Evolutionary conservation across 1,140 invertebrate genomes (phyloP).

Genomic region (Trissolcus basalis): DNA sequence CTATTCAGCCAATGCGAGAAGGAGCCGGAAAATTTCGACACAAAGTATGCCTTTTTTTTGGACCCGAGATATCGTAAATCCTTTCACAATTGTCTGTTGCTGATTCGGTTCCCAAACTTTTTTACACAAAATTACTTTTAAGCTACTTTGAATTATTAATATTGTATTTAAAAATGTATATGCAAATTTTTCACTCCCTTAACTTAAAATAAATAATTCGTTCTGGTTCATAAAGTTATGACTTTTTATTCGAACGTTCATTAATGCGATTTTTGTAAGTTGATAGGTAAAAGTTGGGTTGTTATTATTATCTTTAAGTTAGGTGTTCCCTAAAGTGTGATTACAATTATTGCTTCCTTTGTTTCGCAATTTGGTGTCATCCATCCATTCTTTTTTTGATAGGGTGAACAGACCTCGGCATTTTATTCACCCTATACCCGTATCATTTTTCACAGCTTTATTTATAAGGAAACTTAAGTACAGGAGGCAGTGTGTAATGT

Average conservation of each 20-base stretch:
- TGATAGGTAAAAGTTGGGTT: too few species aligned
- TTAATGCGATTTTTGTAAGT: too few species aligned
- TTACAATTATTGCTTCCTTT: conserved; percentile 74
- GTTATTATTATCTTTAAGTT: conserved; percentile 58
- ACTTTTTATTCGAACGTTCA: background rate
- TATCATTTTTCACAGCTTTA: conserved; percentile 50
- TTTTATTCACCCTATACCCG: conserved; percentile 61
- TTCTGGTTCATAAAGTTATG: too few species aligned
- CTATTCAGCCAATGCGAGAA: conserved; percentile 50
- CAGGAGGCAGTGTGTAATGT: conserved; percentile 13
- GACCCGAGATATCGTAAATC: conserved; percentile 23
- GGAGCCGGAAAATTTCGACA: conserved; percentile 52
- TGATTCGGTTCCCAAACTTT: background rate
- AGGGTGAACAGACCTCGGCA: conserved; percentile 53
- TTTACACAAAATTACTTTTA: too few species aligned
- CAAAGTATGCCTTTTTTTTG: conserved; percentile 36
- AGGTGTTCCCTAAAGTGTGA: conserved; percentile 56
- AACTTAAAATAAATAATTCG: too few species aligned
- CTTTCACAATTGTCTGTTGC: conserved; percentile 17
- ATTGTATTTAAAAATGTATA: too few species aligned
- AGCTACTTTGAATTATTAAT: too few species aligned
- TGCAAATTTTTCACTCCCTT: too few species aligned
- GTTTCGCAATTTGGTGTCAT: conserved; percentile 65
- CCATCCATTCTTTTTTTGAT: conserved; percentile 18
- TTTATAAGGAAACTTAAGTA: conserved; percentile 25